phyloP scores from a whole-genome alignment of 2,888 invertebrate genomes.

The Empis livida region DNA sequence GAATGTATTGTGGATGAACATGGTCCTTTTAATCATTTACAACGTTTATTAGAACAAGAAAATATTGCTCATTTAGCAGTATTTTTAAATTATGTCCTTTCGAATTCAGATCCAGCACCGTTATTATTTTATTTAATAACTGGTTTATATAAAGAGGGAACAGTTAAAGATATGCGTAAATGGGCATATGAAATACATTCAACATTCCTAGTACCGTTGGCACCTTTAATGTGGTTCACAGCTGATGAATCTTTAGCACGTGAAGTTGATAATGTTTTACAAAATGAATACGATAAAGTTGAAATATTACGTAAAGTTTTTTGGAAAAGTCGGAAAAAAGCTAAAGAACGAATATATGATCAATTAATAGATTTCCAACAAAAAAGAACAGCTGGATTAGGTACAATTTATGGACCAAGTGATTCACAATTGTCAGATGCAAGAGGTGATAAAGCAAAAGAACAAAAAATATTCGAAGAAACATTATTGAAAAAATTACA shows the following conservation, averaged over 20 bases:
- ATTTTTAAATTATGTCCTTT: constrained; percentile 81
- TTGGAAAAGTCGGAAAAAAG: constrained; percentile 68
- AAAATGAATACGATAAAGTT: constrained; percentile 76
- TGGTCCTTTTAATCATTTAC: constrained; percentile 78
- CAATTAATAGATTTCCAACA: constrained; percentile 48
- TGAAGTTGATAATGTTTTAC: constrained; percentile 78
- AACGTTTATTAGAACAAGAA: constrained; percentile 68
- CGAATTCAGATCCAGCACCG: constrained; percentile 65
- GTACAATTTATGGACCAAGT: constrained; percentile 76
- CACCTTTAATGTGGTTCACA: constrained; percentile 38
- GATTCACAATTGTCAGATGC: constrained; percentile 69
- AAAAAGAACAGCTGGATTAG: constrained; percentile 80
- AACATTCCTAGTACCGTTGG: constrained; percentile 82
- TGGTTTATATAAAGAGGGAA: constrained; percentile 76
- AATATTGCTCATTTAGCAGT: constrained; percentile 75
- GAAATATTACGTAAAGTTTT: constrained; percentile 81
- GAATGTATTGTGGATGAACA: constrained; percentile 69
- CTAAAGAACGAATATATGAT: constrained; percentile 32
- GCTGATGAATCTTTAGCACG: constrained; percentile 65
- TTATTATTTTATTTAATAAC: constrained; percentile 71
- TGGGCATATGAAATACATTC: constrained; percentile 99
- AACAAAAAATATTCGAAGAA: constrained; percentile 60
- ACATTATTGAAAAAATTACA: constrained; percentile 61
- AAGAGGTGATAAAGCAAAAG: constrained; percentile 64
- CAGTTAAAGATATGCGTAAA: constrained; percentile 80